Base-by-base conservation (phyloP, 1,140 invertebrate species). In the Nasonia giraulti region DNA sequence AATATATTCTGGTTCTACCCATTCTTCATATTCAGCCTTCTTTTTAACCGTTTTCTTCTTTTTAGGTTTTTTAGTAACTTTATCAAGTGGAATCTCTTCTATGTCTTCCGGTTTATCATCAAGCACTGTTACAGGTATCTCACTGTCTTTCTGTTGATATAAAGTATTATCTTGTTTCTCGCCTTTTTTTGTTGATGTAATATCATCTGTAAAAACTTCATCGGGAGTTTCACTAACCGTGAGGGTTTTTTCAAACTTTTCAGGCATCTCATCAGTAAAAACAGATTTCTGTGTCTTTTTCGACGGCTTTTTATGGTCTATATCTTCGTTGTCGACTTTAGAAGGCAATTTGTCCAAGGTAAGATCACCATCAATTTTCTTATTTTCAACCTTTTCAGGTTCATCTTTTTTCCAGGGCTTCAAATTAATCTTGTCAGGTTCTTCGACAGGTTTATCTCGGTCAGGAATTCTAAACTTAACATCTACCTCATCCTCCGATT, bases 401-500 rank as follows among this genome's bases (percentile, higher is more conserved):
- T 73, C 74, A 50, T 89, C 88, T 89, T 94, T 93, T n/a, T 92
- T 92, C 88, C 94, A 94, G 4, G 92, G 92, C 88, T 95, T 95
- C 0, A 95, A 86, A 78, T 88, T 94, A 31, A 95, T 92, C 85
- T 92, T 87, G 87, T 94, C 93, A 2, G 91, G 91, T 71, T 92
- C 90, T 82, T 95, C 94, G 88, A 94, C 93, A 4, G 94, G 93
- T 87, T 92, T 92, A 40, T 94, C 91, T 86, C 90, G 91, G 80
- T 90, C 86, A 31, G 94, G 94, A 86, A 93, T 95, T 87, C 93
- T 94, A 84, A 95, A 95, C 87, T 94, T 95, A 10, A 95, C 88
- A 69, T 94, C 92, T 17, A 92, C 91, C 87, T 94, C 91, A 87
- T 94, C 92, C 75, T 93, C 89, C 62, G 92, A 90, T 87, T 94